A percentile compares a stretch with the other conserved stretches of the same genome.
Conservation (phyloP, 2,888 invertebrate species). For the Lochmaea crataegi region DNA sequence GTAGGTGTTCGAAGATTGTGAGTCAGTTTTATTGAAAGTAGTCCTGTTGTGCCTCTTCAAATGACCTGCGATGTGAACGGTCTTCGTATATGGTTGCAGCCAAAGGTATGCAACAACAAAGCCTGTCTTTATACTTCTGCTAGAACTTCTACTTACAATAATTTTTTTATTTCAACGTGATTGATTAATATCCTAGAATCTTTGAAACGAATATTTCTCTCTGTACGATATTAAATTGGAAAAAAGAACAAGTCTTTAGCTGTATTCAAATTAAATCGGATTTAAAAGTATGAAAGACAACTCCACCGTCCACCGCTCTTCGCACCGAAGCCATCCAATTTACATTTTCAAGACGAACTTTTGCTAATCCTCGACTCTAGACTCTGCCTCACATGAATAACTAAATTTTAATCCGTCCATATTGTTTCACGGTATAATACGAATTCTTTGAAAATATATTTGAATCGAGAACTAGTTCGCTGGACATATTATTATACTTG, state of each 20-base stretch:
- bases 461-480: slow-evolving; percentile 20
- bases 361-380: slow-evolving; percentile 48
- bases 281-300: slow-evolving; percentile 64
- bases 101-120: no score
- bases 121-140: no score
- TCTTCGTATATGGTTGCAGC: no score
- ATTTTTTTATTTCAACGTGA: no score
- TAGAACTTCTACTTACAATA: no score
- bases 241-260: not conserved
- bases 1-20: no score
- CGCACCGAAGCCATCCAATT: slow-evolving; percentile 59
- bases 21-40: no score
- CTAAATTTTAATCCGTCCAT: slow-evolving; percentile 29
- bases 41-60: no score
- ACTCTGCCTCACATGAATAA: slow-evolving; percentile 40
- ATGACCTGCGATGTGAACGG: no score
- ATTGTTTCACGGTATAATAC: slow-evolving; percentile 30
- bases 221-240: not conserved
- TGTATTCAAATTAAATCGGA: slow-evolving; percentile 55
- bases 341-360: slow-evolving; percentile 62
- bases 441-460: slow-evolving; percentile 33
- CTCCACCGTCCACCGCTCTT: slow-evolving; percentile 57
- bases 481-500: slow-evolving; percentile 16
- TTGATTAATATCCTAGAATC: no score
- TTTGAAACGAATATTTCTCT: not conserved